These are phyloP conservation scores for Anguilla japonica DNA, from an alignment of 2,113 vertebrate species.

Conservation along the genomic window DNA sequence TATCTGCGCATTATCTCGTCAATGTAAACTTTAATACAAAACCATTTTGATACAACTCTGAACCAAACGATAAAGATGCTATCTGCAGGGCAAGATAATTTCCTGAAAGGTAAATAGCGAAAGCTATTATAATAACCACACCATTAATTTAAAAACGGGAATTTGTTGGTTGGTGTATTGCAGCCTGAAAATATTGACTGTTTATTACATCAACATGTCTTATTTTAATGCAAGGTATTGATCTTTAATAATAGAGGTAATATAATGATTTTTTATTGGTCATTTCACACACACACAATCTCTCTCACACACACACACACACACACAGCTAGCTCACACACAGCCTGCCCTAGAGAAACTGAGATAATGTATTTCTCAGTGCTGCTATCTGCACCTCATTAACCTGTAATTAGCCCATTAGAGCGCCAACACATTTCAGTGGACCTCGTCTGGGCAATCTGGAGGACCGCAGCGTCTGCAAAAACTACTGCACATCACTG, in stretches of 20 bases:
- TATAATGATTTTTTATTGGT: too few species aligned
- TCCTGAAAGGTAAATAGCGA: neutral
- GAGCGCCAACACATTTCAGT: neutral
- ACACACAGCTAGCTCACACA: neutral
- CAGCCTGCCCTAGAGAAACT: neutral
- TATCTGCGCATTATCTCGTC: neutral
- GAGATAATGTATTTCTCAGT: neutral
- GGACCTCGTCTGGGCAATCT: neutral
- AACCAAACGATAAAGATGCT: neutral
- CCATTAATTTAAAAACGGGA: neutral
- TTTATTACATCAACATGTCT: neutral
- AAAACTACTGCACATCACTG: neutral
- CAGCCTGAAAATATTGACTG: neutral
- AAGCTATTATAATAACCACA: neutral
- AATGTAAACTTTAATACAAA: neutral
- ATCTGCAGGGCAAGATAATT: neutral
- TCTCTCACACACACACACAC: neutral
- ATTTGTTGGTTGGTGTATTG: neutral
- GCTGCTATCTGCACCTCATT: neutral
- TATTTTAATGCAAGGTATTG: too few species aligned
- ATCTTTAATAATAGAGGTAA: too few species aligned
- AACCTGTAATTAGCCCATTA: constrained; percentile 12
- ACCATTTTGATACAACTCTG: neutral
- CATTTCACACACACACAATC: too few species aligned
- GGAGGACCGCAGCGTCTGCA: neutral